Conservation (phyloP, 2,888 invertebrate genomes). For the Ormyrus thymus region DNA sequence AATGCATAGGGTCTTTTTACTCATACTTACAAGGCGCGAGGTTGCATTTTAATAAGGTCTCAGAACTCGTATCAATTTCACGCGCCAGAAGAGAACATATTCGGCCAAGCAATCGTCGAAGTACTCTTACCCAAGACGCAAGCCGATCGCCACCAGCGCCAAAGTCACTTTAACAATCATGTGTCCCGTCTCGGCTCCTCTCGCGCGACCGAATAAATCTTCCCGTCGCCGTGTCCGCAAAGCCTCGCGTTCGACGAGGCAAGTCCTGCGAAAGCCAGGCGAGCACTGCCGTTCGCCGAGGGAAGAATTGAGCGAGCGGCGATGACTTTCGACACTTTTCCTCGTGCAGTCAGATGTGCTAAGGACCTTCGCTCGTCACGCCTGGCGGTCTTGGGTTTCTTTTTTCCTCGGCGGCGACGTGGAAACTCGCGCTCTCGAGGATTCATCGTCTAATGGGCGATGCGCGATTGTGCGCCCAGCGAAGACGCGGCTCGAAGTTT, state of each 20-base stretch:
- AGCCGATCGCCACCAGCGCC: not conserved
- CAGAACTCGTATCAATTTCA: not conserved
- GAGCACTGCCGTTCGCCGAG: not conserved
- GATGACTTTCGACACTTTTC: not conserved
- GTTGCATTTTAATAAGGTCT: not conserved
- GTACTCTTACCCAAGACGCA: not conserved
- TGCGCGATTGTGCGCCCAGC: too few species aligned
- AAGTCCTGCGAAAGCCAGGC: not conserved
- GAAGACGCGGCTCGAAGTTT: too few species aligned
- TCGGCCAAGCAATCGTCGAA: not conserved
- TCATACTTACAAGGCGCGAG: not conserved
- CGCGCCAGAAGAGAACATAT: not conserved
- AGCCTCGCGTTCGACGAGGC: not conserved
- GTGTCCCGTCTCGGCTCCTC: too few species aligned
- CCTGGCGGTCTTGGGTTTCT: not conserved
- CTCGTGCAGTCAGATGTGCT: not conserved
- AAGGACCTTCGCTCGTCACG: constrained; percentile 3
- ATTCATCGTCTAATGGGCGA: too few species aligned
- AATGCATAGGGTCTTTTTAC: not conserved
- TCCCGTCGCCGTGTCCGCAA: not conserved
- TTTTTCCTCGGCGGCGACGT: too few species aligned
- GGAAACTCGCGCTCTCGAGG: too few species aligned
- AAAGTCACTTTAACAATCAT: not conserved
- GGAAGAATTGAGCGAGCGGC: not conserved
- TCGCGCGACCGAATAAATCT: too few species aligned